Evolutionary conservation across 2,888 invertebrate species (phyloP), one percentile per base, ranked within the genome.

Genomic region (Cinara cedri): DNA sequence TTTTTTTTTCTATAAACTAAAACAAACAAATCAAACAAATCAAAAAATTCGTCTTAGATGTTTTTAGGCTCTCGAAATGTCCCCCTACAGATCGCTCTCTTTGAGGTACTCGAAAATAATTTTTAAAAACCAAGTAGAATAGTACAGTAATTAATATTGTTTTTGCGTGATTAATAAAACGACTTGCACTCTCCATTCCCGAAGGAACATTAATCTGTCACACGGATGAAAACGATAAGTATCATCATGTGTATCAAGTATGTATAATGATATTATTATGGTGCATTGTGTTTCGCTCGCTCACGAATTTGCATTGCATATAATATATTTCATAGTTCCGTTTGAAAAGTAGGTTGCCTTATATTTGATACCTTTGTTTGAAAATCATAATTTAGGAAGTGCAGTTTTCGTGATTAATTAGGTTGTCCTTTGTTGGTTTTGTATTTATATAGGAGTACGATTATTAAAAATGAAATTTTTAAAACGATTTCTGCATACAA

Each of bases 281-380:
- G 8, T 60, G 19, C 34, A 34, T 34, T 34, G 51, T n/a, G n/a
- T 55, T 55, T 68, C 71, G 3, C 24, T 24, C 16, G 57, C 71
- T 72, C 71, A 72, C 71, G 57, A 57, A 24, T 46, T 57, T 34
- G 6, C 3, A 34, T 6, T 34, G 34, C 11, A 57, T 44, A 24
- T 44, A n/a, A 72, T 72, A 57, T 71, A 55, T 71, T 21, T 55
- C 42, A 34, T 63, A 42, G 10, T n/a, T 13, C 1, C 44, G 46
- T 72, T 57, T 57, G 13, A 10, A 72, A 72, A 57, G 71, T 72
- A 24, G 71, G 71, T 72, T 24, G n/a, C 46, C 10, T 42, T 6
- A 44, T 44, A n/a, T 16, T 21, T 9, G 8, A n/a, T 46, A 51
- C 8, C 19, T 72, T 44, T 57, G 24, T 72, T 57, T 51, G 34